Evolutionary conservation across 2,888 invertebrate genomes (phyloP).

Genomic region (Trisateles emortualis): DNA sequence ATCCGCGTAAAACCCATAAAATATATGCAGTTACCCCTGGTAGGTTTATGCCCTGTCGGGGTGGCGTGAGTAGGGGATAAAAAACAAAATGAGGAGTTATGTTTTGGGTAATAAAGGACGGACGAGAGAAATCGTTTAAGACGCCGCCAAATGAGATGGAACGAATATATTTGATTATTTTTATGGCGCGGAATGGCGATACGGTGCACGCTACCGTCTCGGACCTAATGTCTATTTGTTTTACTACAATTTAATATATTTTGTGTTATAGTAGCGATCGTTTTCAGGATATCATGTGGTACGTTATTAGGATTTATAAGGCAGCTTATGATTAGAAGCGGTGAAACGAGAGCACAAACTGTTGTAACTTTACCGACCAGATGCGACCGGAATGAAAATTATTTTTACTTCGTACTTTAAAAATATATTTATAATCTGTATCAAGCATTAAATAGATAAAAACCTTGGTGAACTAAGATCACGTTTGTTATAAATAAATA

Average conservation of each 20-base stretch:
- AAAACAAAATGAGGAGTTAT: constrained; percentile 87
- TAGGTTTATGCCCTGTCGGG: constrained; percentile 70
- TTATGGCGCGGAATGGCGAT: constrained; percentile 84
- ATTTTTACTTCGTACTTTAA: too few species aligned
- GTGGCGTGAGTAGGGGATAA: constrained; percentile 83
- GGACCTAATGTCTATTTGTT: constrained; percentile 82
- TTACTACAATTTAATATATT: constrained; percentile 78
- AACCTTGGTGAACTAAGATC: too few species aligned
- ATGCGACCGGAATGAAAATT: neutral
- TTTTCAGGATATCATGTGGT: constrained; percentile 29
- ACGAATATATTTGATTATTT: constrained; percentile 87
- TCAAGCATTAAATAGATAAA: too few species aligned
- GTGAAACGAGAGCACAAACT: neutral
- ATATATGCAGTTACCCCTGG: constrained; percentile 82
- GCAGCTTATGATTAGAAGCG: neutral
- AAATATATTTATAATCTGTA: too few species aligned
- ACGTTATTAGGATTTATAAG: constrained; percentile 12
- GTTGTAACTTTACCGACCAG: neutral
- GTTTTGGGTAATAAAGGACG: constrained; percentile 86
- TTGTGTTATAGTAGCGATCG: constrained; percentile 62
- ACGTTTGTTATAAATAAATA: too few species aligned
- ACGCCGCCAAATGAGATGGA: constrained; percentile 86
- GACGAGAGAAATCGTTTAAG: constrained; percentile 87
- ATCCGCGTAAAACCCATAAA: constrained; percentile 75
- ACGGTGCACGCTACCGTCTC: constrained; percentile 69